These are phyloP conservation scores for Tiphia femorata DNA, from an alignment of 2,888 invertebrate genomes.

Conservation along the genomic window DNA sequence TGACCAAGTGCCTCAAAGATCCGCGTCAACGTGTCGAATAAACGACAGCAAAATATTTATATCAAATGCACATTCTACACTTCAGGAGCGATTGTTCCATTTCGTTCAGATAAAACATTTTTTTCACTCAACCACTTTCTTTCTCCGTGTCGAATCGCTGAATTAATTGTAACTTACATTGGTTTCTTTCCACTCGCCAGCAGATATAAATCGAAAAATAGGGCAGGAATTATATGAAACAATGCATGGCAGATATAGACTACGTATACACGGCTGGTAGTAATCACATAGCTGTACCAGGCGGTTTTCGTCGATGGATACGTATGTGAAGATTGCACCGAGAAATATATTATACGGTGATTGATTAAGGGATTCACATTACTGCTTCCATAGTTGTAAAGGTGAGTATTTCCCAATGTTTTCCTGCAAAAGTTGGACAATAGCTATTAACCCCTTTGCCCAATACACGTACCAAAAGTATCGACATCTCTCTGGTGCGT, in stretches of 20 bases:
- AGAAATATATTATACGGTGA: accelerated
- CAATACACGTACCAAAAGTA: too few relatives aligned
- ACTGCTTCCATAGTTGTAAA: constrained; percentile 88
- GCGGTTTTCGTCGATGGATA: constrained; percentile 34
- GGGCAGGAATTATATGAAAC: constrained; percentile 49
- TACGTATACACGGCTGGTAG: constrained; percentile 14
- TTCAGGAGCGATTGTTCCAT: neutral
- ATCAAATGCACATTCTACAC: neutral
- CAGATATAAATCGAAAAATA: constrained; percentile 38
- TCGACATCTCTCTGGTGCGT: too few relatives aligned
- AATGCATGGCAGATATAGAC: constrained; percentile 37
- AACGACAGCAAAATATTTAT: neutral
- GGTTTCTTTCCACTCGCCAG: constrained; percentile 45
- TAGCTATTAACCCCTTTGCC: too few relatives aligned
- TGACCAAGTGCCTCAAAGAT: too few relatives aligned
- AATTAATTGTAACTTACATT: constrained; percentile 51
- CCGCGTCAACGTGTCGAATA: too few relatives aligned
- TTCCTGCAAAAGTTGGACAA: neutral
- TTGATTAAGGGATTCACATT: constrained; percentile 72
- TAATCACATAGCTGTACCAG: constrained; percentile 29
- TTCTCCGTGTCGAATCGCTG: too few relatives aligned
- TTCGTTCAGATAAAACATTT: too few relatives aligned
- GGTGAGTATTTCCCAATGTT: constrained; percentile 56
- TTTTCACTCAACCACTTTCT: too few relatives aligned
- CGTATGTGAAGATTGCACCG: neutral